Evolutionary conservation across 2,113 vertebrate species (phyloP), one percentile per base, ranked within the genome.

Genomic region (Acanthisitta chloris): DNA sequence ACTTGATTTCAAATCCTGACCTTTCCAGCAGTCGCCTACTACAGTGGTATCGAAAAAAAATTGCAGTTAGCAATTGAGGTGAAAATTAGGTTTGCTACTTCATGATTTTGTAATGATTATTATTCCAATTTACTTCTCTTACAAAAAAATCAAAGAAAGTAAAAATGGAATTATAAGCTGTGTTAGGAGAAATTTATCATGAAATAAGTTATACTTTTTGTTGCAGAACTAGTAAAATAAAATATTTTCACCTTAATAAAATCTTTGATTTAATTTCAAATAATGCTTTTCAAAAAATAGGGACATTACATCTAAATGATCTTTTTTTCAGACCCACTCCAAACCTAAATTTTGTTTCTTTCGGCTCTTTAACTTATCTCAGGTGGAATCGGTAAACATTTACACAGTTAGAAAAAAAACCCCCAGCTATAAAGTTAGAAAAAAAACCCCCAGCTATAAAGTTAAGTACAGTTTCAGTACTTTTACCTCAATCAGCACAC

Each of bases 241-340:
- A 59, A 11, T 71, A 34, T 67, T 82, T 69, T 80, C 0, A 28
- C 40, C 6, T n/a, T 48, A 48, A 36, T 82, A 40, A 55, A 64
- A 8, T 31, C 0, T 79, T 81, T 76, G 0, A 9, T 49, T 62
- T 61, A 0, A 20, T 70, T 89, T 73, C 21, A 66, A 90, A 31
- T 25, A 31, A 8, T 0, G 9, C 25, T 70, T 74, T 67, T 31
- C 8, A 13, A 1, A 17, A 38, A 29, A 45, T 43, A 14, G 31
- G 5, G 2, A 55, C 67, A 67, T 6, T 26, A 8, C 3, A 29
- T 34, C 1, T 2, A 18, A 69, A 46, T 34, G 0, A 12, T 29
- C 1, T 46, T 48, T 42, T 42, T 45, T 49, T 23, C 12, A 43
- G 11, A 51, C 3, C 4, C 7, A 19, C 13, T 65, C 7, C 12